Base-by-base conservation (phyloP, 1,140 invertebrate genomes). In the Tribolium castaneum region DNA sequence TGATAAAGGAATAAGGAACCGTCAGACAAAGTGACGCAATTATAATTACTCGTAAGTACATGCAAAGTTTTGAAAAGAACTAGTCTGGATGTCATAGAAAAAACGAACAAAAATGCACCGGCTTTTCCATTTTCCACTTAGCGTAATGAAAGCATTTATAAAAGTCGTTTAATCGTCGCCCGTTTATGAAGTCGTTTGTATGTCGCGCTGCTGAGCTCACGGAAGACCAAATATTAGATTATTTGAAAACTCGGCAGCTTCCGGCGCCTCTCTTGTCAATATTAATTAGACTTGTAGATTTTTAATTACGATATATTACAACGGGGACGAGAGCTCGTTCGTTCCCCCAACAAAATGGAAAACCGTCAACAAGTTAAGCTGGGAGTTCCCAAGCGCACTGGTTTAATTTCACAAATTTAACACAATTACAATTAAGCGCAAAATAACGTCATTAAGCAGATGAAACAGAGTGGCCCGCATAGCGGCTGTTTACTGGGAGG, bases 321-420 rank as follows among this genome's bases (percentile, higher is more conserved):
- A 70, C 62, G 13, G 66, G 62, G 66, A 77, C 16, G 75, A 50
- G 51, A 75, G 51, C 72, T 66, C 30, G 59, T 66, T 66, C 30
- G 34, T 66, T 66, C 30, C 30, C 59, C 30, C 4, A 45, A 66
- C 59, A 54, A 54, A 70, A 72, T 49, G 70, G 66, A 75, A 75
- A 78, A 62, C 39, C 72, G 72, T 79, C 78, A 79, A 79, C 78
- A 79, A 79, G 78, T 79, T 75, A 70, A 76, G 77, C 56, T 75
- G 59, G 77, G 35, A 72, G 66, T 76, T 76, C 30, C 52, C 50
- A 34, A 62, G 51, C 78, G 78, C 78, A 52, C 74, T 77, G 78
- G 74, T 79, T 79, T 79, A 79, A 79, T 79, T 79, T 79, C 78
- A 70, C 62, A 76, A 79, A 79, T 79, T 79, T 79, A 79, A 79